These are phyloP conservation scores for Papilio demoleus DNA, from an alignment of 2,888 invertebrate genomes.

Conservation along the genomic window DNA sequence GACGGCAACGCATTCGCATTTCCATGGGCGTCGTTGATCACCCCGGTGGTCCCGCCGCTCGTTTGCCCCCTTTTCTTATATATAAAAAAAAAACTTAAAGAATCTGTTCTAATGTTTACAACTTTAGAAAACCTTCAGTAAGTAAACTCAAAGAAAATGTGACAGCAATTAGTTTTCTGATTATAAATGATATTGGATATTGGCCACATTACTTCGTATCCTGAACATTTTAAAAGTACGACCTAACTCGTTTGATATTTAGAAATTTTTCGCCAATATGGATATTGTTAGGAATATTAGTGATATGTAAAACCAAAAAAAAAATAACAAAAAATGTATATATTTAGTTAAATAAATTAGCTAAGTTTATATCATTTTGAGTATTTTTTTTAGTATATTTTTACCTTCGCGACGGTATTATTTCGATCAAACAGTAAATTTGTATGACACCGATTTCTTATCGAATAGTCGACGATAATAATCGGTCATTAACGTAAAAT, in stretches of 20 bases:
- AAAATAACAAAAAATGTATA: too few relatives aligned
- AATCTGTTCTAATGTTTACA: too few relatives aligned
- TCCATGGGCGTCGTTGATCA: too few relatives aligned
- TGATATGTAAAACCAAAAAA: background rate
- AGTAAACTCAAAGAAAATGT: too few relatives aligned
- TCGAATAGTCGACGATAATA: background rate
- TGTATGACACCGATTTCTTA: slow-evolving; percentile 20
- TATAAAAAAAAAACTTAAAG: too few relatives aligned
- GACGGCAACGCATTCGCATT: too few relatives aligned
- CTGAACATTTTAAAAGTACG: background rate
- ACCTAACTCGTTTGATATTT: slow-evolving; percentile 4
- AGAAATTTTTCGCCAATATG: slow-evolving; percentile 4
- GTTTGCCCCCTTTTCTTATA: too few relatives aligned
- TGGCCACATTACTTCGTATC: background rate
- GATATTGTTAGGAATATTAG: background rate
- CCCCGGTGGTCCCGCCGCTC: too few relatives aligned
- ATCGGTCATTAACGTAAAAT: slow-evolving; percentile 16
- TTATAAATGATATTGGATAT: too few relatives aligned
- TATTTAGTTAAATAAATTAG: too few relatives aligned
- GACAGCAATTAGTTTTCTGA: background rate
- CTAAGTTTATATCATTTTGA: background rate
- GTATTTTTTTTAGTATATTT: background rate
- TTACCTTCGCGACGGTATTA: background rate
- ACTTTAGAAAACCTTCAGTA: too few relatives aligned
- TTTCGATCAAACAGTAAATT: slow-evolving; percentile 1